Percentiles rank a stretch among this genome's conserved stretches.
These are phyloP conservation scores for Platyrinchus mystaceus DNA, from an alignment of 2,797 vertebrate species.

Conservation along the genomic window DNA sequence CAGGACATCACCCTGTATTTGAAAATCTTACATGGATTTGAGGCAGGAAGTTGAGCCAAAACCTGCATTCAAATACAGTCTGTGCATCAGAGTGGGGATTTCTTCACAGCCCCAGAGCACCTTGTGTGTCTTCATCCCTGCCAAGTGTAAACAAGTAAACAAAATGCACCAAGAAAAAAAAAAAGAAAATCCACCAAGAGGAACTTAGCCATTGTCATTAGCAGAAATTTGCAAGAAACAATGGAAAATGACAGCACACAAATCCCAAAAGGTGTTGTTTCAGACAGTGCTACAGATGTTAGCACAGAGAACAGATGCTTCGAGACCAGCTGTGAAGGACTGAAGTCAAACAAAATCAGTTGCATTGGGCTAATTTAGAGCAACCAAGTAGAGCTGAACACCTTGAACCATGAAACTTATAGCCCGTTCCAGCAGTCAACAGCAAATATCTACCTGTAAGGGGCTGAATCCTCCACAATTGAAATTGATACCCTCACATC, in stretches of 20 bases:
- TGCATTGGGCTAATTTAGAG: neutral
- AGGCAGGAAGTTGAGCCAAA: neutral
- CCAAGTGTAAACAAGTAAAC: neutral
- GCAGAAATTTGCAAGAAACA: neutral
- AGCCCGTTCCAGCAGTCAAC: neutral
- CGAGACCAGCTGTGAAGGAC: neutral
- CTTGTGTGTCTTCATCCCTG: neutral
- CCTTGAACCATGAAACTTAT: neutral
- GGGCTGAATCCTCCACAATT: neutral
- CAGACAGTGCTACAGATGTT: neutral
- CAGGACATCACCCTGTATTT: neutral
- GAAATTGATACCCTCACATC: neutral
- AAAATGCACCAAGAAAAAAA: neutral
- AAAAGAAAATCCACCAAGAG: neutral
- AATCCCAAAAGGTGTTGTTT: neutral
- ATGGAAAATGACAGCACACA: neutral
- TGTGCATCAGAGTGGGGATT: neutral
- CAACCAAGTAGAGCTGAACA: neutral
- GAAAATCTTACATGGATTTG: neutral
- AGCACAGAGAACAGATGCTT: constrained; percentile 30
- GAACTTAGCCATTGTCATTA: neutral
- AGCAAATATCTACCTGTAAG: neutral
- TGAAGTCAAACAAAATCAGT: neutral
- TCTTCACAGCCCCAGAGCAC: neutral
- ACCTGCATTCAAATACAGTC: neutral